Percentiles rank a stretch among this genome's conserved stretches.
phyloP scores from a whole-genome alignment of 53 echinoderm and acorn worm species.

The Paracentrotus lividus region DNA sequence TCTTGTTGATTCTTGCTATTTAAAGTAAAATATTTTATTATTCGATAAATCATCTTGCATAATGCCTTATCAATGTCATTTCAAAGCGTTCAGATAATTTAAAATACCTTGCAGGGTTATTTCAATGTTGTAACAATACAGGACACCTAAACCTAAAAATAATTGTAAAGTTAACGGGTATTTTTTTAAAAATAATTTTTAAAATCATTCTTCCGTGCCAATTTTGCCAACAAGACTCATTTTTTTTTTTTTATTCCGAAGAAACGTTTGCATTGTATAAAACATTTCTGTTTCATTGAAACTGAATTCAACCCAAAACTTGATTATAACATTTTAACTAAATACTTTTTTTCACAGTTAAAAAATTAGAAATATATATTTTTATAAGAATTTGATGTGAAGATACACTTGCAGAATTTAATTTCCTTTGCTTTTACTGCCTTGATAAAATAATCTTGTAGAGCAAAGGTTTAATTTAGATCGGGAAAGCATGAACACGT shows the following conservation, averaged over 20 bases:
- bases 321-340: background rate
- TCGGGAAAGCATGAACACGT: background rate
- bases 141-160: background rate
- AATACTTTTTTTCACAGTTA: background rate
- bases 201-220: slow-evolving; percentile 23
- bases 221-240: slow-evolving; percentile 16
- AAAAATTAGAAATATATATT: background rate
- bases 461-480: background rate
- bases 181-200: too few species aligned
- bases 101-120: background rate
- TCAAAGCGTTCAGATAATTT: background rate
- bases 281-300: background rate
- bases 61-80: background rate
- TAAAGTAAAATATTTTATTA: too few species aligned
- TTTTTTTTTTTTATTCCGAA: background rate
- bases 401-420: background rate
- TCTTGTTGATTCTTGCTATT: too few species aligned
- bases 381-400: background rate
- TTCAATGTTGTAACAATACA: background rate
- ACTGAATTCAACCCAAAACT: background rate
- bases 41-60: background rate
- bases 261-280: background rate
- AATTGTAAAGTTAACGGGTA: background rate
- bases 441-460: background rate
- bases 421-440: background rate